Base-by-base conservation (phyloP, 92 coral and sea anemone genomes). In the Zoanthus gigantus region DNA sequence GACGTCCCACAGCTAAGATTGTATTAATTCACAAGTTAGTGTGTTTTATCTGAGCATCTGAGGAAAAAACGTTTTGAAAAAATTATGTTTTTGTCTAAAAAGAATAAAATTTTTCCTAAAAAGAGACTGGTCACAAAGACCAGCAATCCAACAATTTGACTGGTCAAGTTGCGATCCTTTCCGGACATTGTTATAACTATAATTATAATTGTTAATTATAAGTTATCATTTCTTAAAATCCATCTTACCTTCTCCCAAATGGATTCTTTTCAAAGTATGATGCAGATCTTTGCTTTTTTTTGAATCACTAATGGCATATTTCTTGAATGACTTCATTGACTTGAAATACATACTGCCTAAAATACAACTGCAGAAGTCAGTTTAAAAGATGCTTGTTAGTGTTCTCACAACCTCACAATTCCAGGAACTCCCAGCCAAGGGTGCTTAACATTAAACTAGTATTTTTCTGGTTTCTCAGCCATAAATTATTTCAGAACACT, bases 181-280 rank as follows among this genome's bases (percentile, higher is more conserved):
- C 13, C 60, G 13, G 60, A 54, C 60, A 54, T 7, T 54, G 42
- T 34, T 34, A 34, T 34, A 34, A 34, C 3, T 34, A 34, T 34
- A 1, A 34, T 34, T 34, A 34, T 34, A 1, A 34, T 34, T 34
- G 42, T 34, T 34, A 34, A 34, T 34, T 34, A 34, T 1, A 34
- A 34, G 42, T 34, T 34, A 34, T 34, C 42, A 34, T 34, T 34
- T 34, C 42, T 34, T 34, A 34, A 34, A 34, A 34, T 34, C 42
- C 42, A 34, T 77, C 67, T 77, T 77, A 77, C 82, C 82, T 15
- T 48, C 28, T 54, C 66, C 68, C 8, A 15, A 28, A 13, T 77
- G 46, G 46, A 77, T 77, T 57, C 82, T 54, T 48, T 77, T 77
- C 82, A 77, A 77, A 54, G 66, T 77, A 23, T 30, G 67, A 9